These are phyloP conservation scores for Drosophila maculinotata DNA, from an alignment of 2,888 invertebrate genomes.

Conservation along the genomic window DNA sequence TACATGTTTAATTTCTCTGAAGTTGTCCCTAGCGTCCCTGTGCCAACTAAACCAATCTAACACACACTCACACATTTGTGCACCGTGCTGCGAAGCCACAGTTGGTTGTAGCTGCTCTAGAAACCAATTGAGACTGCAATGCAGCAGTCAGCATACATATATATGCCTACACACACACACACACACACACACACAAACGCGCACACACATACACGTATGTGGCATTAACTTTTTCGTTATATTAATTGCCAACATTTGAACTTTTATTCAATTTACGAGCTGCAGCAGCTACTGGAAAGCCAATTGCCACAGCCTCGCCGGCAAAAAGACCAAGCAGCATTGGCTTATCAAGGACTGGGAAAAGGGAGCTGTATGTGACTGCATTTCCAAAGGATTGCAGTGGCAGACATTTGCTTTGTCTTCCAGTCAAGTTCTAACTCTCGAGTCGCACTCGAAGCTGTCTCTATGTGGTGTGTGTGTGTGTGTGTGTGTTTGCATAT, in stretches of 20 bases:
- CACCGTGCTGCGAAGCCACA: constrained; percentile 29
- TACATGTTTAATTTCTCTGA: neutral
- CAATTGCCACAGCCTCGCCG: constrained; percentile 35
- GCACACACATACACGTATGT: constrained; percentile 31
- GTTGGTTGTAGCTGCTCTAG: constrained; percentile 35
- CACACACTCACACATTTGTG: neutral
- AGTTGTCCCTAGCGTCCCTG: neutral
- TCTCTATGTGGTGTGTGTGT: constrained; percentile 2
- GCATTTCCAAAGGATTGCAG: constrained; percentile 18
- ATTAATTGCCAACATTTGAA: constrained; percentile 84
- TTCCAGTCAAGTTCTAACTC: constrained; percentile 48
- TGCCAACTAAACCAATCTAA: constrained; percentile 2
- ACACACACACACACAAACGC: constrained; percentile 15
- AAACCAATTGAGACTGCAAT: constrained; percentile 18
- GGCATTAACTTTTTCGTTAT: constrained; percentile 82
- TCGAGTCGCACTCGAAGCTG: constrained; percentile 34
- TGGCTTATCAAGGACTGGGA: neutral
- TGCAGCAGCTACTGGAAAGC: constrained; percentile 38
- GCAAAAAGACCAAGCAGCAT: constrained; percentile 38
- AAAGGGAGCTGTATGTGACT: constrained; percentile 7
- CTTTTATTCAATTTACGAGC: constrained; percentile 84
- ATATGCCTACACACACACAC: neutral
- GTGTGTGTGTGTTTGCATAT: constrained; percentile 29
- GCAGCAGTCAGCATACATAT: constrained; percentile 10
- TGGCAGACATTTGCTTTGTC: constrained; percentile 48